phyloP scores from a whole-genome alignment of 2,797 vertebrate genomes.

The Ceyx erithaca region DNA sequence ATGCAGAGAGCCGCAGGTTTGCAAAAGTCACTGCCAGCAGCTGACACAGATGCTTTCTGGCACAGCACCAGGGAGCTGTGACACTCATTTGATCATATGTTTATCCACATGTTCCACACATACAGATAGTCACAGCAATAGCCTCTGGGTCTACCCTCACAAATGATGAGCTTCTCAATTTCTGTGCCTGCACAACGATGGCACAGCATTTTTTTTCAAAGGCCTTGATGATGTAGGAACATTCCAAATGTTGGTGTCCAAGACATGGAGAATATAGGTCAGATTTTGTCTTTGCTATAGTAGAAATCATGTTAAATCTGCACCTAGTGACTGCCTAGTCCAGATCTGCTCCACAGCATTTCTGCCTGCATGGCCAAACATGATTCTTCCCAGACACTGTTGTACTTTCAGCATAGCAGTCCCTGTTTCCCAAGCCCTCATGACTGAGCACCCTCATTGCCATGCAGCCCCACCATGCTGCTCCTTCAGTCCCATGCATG shows the following conservation, averaged over 20 bases:
- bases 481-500: rapidly evolving
- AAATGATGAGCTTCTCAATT: neutral
- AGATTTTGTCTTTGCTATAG: neutral
- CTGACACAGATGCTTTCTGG: conserved; percentile 54
- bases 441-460: neutral
- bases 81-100: conserved; percentile 37
- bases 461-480: rapidly evolving
- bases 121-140: neutral
- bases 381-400: neutral
- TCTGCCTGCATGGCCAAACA: neutral
- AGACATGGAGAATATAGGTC: neutral
- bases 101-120: conserved; percentile 17
- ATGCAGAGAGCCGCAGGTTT: neutral
- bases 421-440: neutral
- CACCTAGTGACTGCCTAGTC: neutral
- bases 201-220: neutral
- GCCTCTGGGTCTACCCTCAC: conserved; percentile 32
- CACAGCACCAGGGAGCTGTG: conserved; percentile 5
- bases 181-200: rapidly evolving
- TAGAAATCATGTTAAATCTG: neutral
- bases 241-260: neutral
- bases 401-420: neutral
- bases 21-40: conserved; percentile 14
- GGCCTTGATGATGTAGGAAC: neutral
- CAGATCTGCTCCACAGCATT: neutral